phyloP scores from a whole-genome alignment of 1,140 invertebrate genomes.

The Latrodectus geometricus region DNA sequence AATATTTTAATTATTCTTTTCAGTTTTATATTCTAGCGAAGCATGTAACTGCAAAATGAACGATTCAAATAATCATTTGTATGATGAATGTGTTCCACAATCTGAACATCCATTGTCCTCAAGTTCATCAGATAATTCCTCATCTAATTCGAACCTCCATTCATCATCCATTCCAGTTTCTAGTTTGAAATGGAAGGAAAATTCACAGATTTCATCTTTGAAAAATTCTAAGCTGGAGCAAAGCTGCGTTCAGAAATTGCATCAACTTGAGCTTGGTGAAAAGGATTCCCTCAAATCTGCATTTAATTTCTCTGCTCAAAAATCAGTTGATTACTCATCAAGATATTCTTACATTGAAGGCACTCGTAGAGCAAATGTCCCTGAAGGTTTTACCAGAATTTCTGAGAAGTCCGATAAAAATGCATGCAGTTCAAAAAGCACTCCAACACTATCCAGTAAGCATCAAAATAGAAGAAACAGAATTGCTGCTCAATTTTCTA shows the following conservation, averaged over 20 bases:
- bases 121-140: no score
- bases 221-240: not conserved
- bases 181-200: not conserved
- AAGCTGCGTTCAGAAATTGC: not conserved
- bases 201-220: not conserved
- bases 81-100: no score
- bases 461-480: slow-evolving; percentile 16
- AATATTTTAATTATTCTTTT: no score
- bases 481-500: slow-evolving; percentile 55
- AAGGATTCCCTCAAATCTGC: not conserved
- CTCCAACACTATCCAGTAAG: slow-evolving; percentile 14
- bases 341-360: not conserved
- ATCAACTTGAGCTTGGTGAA: not conserved
- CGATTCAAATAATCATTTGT: no score
- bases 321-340: not conserved
- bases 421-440: slow-evolving; percentile 48
- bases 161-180: not conserved
- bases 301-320: not conserved
- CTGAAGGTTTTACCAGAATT: not conserved
- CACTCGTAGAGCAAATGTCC: not conserved
- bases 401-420: not conserved
- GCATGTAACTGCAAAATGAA: no score
- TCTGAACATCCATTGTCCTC: no score
- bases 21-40: no score
- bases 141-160: no score